phyloP scores from a whole-genome alignment of 2,113 vertebrate genomes.

The Sebastes fasciatus region DNA sequence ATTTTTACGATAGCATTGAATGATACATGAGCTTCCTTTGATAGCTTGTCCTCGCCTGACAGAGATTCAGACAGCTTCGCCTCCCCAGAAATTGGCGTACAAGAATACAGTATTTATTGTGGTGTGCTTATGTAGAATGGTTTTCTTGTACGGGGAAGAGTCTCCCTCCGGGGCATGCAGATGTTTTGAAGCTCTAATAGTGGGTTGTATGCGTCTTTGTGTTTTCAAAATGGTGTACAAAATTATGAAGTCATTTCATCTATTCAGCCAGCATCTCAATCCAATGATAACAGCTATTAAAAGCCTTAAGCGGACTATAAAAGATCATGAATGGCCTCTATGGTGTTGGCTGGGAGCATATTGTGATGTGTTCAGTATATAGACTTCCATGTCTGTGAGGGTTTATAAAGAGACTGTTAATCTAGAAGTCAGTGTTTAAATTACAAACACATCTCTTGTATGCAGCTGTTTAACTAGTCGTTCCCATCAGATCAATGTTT shows the following conservation, averaged over 20 bases:
- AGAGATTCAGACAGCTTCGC: conserved; percentile 44
- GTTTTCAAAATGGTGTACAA: not conserved
- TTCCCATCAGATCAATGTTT: conserved; percentile 57
- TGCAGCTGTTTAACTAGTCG: conserved; percentile 44
- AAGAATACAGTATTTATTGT: conserved; percentile 36
- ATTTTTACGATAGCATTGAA: conserved; percentile 72
- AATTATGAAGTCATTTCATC: conserved; percentile 24
- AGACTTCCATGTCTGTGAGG: not conserved
- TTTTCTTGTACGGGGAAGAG: not conserved
- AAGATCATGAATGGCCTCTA: conserved; percentile 11
- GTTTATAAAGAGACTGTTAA: conserved; percentile 25
- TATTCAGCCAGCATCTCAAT: not conserved
- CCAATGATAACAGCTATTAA: conserved; percentile 11
- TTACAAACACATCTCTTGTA: conserved; percentile 7
- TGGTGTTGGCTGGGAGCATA: not conserved
- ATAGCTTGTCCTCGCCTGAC: conserved; percentile 65
- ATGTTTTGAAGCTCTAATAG: conserved; percentile 1
- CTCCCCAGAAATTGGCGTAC: conserved; percentile 39
- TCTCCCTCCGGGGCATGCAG: conserved; percentile 15
- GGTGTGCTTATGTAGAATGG: not conserved
- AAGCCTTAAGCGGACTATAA: conserved; percentile 10
- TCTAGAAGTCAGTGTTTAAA: conserved; percentile 24
- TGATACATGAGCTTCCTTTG: conserved; percentile 77
- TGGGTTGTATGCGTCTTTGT: conserved; percentile 6
- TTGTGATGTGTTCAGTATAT: conserved; percentile 10